Base-by-base conservation (phyloP, 2,113 vertebrate species). In the Choloepus hoffmanni region DNA sequence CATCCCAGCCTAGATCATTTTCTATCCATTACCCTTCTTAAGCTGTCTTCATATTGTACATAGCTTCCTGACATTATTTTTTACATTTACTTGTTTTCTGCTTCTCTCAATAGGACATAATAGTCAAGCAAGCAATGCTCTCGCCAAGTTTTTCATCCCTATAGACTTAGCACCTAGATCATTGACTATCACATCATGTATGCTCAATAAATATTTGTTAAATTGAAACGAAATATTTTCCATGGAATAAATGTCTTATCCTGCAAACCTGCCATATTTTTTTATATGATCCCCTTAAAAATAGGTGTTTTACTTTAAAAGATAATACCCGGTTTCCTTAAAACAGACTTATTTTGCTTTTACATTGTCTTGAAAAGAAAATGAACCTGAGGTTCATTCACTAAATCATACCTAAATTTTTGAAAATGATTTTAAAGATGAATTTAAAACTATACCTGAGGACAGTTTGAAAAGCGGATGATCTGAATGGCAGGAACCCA, bases 381-480 rank as follows among this genome's bases (percentile, higher is more conserved):
- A 67, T 73, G 11, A 62, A 73, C 33, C 76, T 84, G 16, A 74
- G 24, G 14, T 63, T 3, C 30, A 36, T 48, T 60, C 90, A 65
- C 50, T 94, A 85, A 92, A 50, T 48, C 48, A 40, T 28, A 94
- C 5, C 23, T 89, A 63, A 94, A 55, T 40, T 6, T 63, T 84
- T 83, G 14, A 85, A 62, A 67, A 78, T 63, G 62, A 82, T 82
- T 81, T 77, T 73, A 93, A 73, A 33, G 18, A 79, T 48, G 9
- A 90, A 87, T 94, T 90, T 65, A 82, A 88, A 91, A 33, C 78
- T 85, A 33, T 95, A 98, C 95, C 95, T 95, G 93, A 95, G 48
- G 16, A 70, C 33, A 78, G 62, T 82, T 88, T 91, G 85, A 28
- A 93, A 91, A 65, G 73, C 43, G 94, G 74, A 19, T 72, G 53